phyloP scores from a whole-genome alignment of 2,888 invertebrate genomes.

The Dioctria linearis region DNA sequence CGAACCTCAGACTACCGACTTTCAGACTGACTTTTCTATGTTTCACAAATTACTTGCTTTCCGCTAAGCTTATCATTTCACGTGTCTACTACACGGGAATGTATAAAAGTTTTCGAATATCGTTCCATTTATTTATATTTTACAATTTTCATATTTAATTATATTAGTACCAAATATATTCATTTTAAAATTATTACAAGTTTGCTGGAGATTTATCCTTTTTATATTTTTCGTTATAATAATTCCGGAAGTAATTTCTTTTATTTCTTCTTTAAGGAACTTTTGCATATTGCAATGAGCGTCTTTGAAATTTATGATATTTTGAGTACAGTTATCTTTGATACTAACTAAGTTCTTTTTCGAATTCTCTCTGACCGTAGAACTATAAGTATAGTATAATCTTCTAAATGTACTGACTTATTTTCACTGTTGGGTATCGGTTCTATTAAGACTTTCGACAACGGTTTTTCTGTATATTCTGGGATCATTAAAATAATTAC shows the following conservation, averaged over 20 bases:
- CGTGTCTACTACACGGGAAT: too few species aligned
- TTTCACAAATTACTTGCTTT: too few species aligned
- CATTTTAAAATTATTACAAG: slow-evolving; percentile 45
- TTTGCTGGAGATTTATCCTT: slow-evolving; percentile 35
- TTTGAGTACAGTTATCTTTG: slow-evolving; percentile 42
- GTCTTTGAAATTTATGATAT: slow-evolving; percentile 33
- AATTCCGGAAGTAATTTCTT: slow-evolving; percentile 44
- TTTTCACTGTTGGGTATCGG: neutral
- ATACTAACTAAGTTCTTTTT: slow-evolving; percentile 36
- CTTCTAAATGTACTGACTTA: neutral
- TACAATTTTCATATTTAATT: slow-evolving; percentile 49
- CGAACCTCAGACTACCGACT: too few species aligned
- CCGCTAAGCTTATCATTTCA: too few species aligned
- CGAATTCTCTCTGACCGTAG: neutral
- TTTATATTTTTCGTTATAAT: slow-evolving; percentile 44
- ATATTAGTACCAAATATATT: slow-evolving; percentile 37
- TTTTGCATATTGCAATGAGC: slow-evolving; percentile 40
- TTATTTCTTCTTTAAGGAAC: slow-evolving; percentile 34
- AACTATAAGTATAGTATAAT: neutral
- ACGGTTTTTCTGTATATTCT: neutral
- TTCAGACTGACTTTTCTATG: too few species aligned
- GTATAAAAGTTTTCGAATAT: slow-evolving; percentile 50
- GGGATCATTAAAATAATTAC: slow-evolving; percentile 47
- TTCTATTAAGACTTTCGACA: neutral
- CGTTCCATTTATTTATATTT: slow-evolving; percentile 41